Evolutionary conservation across 1,140 invertebrate genomes (phyloP), one percentile per base, ranked within the genome.

Genomic region (Macrobrachium rosenbergii): DNA sequence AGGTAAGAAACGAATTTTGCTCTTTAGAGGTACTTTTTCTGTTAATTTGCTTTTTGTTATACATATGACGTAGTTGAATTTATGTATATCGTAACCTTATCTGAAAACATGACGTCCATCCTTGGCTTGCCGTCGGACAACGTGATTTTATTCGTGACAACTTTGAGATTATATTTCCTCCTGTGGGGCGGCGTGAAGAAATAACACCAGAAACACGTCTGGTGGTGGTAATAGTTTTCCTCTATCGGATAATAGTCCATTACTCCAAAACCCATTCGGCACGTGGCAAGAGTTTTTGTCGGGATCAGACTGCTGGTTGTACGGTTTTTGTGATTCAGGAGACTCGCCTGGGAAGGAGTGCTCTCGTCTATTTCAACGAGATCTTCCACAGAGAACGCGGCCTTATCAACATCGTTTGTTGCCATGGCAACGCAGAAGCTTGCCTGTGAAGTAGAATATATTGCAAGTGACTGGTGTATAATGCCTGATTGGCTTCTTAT

Each of bases 201-300:
- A 59, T 83, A 83, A 59, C 82, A 83, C 82, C 82, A 83, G 82
- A n/a, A 83, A 19, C 82, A 83, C 0, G 82, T 83, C 21, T 76
- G 82, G 82, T 83, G 72, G 16, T 83, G 82, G 59, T 83, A 83
- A 72, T 76, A 83, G 45, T 37, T 37, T 14, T 76, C 59, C 58
- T 76, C 43, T n/a, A 37, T 76, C n/a, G 82, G 82, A 16, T 37
- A 62, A 69, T 72, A 58, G 14, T 60, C 43, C 52, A n/a, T 83
- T 8, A 76, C 28, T n/a, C 17, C 21, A 69, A 60, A 83, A 10
- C 82, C 72, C 82, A 83, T 76, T 16, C 82, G 45, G 58, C 82
- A 83, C 2, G 17, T 43, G 0, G 6, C 14, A 23, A 23, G 67
- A 23, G 5, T 5, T 52, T 2, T 52, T 52, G 28, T 37, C 28